Percentiles rank a stretch among this genome's conserved stretches.
Evolutionary conservation across 2,113 vertebrate genomes (phyloP).

Genomic region (Ceyx cyanopectus): DNA sequence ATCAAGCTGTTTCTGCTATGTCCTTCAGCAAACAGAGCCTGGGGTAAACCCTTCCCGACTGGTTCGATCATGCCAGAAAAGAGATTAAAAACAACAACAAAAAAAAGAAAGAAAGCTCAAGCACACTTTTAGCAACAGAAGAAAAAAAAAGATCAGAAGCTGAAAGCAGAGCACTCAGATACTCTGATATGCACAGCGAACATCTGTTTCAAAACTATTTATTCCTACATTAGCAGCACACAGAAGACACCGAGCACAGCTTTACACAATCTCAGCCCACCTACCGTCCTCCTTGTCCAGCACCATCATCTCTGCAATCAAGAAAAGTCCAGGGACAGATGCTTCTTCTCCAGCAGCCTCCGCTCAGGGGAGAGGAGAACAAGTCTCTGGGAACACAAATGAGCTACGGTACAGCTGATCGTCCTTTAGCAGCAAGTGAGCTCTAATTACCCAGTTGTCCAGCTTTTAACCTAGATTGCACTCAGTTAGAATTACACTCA

Average conservation of each 20-base stretch:
- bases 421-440: constrained; percentile 80
- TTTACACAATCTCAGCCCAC: constrained; percentile 77
- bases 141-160: constrained; percentile 9
- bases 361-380: constrained; percentile 71
- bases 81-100: neutral
- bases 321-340: constrained; percentile 87
- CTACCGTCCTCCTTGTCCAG: constrained; percentile 99
- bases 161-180: neutral
- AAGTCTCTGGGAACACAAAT: constrained; percentile 73
- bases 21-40: constrained; percentile 17
- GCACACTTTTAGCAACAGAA: neutral
- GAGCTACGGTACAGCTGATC: constrained; percentile 76
- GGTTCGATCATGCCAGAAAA: neutral
- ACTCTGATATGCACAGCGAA: neutral
- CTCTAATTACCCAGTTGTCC: constrained; percentile 86
- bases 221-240: constrained; percentile 3
- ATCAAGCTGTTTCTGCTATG: neutral
- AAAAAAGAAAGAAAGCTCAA: neutral
- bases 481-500: constrained; percentile 84
- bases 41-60: constrained; percentile 3
- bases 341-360: constrained; percentile 90
- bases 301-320: constrained; percentile 96
- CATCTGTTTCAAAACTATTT: constrained; percentile 34
- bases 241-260: constrained; percentile 6
- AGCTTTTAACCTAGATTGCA: constrained; percentile 85